These are phyloP conservation scores for Sebastes cheni DNA, from an alignment of 2,797 vertebrate genomes.

Conservation along the genomic window DNA sequence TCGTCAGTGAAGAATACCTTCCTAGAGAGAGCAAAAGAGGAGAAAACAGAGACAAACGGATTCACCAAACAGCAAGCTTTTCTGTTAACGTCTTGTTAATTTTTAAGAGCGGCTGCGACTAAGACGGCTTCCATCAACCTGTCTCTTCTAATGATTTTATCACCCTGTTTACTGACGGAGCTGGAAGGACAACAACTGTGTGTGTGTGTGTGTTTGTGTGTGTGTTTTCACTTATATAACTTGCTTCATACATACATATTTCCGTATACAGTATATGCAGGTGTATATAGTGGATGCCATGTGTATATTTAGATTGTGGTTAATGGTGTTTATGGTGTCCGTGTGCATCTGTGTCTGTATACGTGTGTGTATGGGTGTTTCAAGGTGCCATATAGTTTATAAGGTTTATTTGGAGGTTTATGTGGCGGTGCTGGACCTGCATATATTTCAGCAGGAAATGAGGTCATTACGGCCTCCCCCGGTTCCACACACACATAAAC, in stretches of 20 bases:
- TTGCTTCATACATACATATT: neutral
- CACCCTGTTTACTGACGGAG: constrained; percentile 26
- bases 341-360: neutral
- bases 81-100: constrained; percentile 41
- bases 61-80: neutral
- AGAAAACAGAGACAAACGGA: neutral
- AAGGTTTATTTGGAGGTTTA: constrained; percentile 64
- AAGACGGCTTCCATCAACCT: constrained; percentile 34
- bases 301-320: neutral
- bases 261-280: neutral
- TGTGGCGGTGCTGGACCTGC: constrained; percentile 50
- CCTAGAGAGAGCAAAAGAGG: neutral
- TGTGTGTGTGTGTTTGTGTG: neutral
- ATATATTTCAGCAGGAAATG: constrained; percentile 67
- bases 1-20: neutral
- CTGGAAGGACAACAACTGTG: neutral
- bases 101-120: constrained; percentile 34
- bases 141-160: constrained; percentile 30
- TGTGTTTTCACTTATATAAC: neutral
- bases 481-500: constrained; percentile 20
- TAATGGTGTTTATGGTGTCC: neutral
- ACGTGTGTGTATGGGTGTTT: constrained; percentile 1
- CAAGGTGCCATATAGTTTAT: constrained; percentile 41
- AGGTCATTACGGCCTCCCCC: constrained; percentile 59
- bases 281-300: neutral